Evolutionary conservation across 2,888 invertebrate species (phyloP), one percentile per base, ranked within the genome.

Genomic region (Keiferia lycopersicella): DNA sequence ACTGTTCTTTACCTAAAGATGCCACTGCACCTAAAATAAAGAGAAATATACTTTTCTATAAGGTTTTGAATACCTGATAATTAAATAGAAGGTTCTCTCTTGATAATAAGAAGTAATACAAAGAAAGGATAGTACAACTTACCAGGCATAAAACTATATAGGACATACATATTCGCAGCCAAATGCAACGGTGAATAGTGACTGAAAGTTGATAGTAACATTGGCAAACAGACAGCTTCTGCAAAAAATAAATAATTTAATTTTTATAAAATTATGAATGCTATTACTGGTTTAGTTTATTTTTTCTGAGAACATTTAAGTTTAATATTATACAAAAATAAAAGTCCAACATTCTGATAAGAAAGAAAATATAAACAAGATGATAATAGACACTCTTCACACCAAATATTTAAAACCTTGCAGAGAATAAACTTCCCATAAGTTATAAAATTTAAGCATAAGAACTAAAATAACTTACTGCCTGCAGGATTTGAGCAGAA

Each of bases 121-220:
- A 50, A 50, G 20, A 18, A 50, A 50, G 20, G 16, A 20, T 2
- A n/a, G 12, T 58, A 39, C 11, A 59, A 50, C 68, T 69, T 75
- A 91, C 91, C 91, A 83, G 91, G 91, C 91, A 91, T 94, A 79
- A 98, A 98, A 80, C 96, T 97, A 84, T 97, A 96, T 30, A 99
- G 91, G 51, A 98, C 99, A 88, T 96, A 98, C 99, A 99, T 99
- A 86, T 99, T 99, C 63, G 96, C 95, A 72, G 95, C 94, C 66
- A 99, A 93, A 89, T 99, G 99, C 69, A 97, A 88, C 45, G 94
- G 85, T 0, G 96, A 96, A 77, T 96, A 95, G 83, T 99, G 99
- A 77, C 98, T 99, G 87, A 99, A 99, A 39, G 96, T 96, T n/a
- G 98, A 98, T 4, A 98, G 88, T 61, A 98, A 80, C 98, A 99